These are phyloP conservation scores for Holcopasites calliopsidis DNA, from an alignment of 1,140 invertebrate genomes.

Conservation along the genomic window DNA sequence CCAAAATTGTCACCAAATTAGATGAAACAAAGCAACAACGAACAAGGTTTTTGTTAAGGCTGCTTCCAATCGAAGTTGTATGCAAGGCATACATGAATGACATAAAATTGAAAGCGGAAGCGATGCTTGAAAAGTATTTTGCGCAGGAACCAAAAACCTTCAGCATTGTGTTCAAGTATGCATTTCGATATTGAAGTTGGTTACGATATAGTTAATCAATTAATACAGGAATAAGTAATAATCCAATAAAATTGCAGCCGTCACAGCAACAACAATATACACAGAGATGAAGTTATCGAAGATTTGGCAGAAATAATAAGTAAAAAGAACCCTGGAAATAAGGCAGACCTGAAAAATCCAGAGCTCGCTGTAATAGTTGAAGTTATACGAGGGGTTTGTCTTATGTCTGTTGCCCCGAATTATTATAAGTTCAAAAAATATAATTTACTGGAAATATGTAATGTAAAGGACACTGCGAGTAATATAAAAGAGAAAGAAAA, in stretches of 20 bases:
- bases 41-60: conserved; percentile 86
- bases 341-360: conserved; percentile 83
- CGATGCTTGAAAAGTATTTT: conserved; percentile 88
- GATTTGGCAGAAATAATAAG: conserved; percentile 85
- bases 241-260: conserved; percentile 76
- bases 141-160: conserved; percentile 86
- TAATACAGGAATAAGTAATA: neutral
- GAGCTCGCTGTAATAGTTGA: conserved; percentile 89
- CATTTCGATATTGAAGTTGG: conserved; percentile 33
- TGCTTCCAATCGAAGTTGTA: conserved; percentile 89
- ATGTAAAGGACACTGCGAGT: conserved; percentile 38
- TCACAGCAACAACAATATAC: conserved; percentile 88
- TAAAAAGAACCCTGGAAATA: conserved; percentile 40
- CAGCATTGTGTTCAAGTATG: conserved; percentile 88
- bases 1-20: conserved; percentile 87
- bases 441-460: conserved; percentile 82
- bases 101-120: conserved; percentile 84
- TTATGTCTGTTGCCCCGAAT: conserved; percentile 84
- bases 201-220: neutral
- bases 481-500: neutral
- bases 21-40: conserved; percentile 84
- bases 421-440: conserved; percentile 86
- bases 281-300: conserved; percentile 85
- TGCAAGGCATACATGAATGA: conserved; percentile 89
- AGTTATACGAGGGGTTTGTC: conserved; percentile 85